These are phyloP conservation scores for Tauraco hartlaubi DNA, from an alignment of 2,797 vertebrate genomes.

Conservation along the genomic window DNA sequence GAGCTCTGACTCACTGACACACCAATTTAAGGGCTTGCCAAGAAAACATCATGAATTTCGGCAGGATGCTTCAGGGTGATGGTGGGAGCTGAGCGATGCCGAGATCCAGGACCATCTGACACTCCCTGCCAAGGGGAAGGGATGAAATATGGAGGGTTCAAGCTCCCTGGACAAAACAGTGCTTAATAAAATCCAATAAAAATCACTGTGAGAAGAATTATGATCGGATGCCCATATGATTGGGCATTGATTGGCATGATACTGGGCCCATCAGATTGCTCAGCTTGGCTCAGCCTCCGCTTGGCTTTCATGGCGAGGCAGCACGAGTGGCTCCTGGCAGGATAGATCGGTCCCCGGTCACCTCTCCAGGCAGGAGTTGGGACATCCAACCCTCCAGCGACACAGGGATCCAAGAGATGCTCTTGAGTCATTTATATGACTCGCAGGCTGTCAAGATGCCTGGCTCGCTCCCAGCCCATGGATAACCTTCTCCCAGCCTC, in stretches of 20 bases:
- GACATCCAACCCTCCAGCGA: not conserved
- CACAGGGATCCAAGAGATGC: not conserved
- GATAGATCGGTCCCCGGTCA: not conserved
- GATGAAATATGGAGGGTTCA: not conserved
- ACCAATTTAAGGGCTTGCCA: not conserved
- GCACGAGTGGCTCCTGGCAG: not conserved
- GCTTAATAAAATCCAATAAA: constrained; percentile 11
- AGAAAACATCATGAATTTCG: not conserved
- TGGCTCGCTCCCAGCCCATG: rapidly evolving
- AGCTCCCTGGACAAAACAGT: not conserved
- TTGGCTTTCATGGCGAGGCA: not conserved
- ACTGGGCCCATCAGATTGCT: not conserved
- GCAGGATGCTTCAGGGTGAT: not conserved
- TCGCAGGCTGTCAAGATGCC: not conserved
- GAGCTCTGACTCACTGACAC: not conserved
- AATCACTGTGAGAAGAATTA: not conserved
- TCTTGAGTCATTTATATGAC: not conserved
- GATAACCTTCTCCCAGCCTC: not conserved
- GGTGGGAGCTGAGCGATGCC: not conserved
- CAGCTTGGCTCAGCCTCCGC: not conserved
- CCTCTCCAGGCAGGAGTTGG: not conserved
- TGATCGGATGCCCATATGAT: not conserved
- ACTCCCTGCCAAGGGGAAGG: not conserved
- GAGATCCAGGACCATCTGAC: not conserved
- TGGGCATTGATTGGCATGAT: not conserved